Conservation (phyloP, 2,113 vertebrate species). For the Mungos mungo region DNA sequence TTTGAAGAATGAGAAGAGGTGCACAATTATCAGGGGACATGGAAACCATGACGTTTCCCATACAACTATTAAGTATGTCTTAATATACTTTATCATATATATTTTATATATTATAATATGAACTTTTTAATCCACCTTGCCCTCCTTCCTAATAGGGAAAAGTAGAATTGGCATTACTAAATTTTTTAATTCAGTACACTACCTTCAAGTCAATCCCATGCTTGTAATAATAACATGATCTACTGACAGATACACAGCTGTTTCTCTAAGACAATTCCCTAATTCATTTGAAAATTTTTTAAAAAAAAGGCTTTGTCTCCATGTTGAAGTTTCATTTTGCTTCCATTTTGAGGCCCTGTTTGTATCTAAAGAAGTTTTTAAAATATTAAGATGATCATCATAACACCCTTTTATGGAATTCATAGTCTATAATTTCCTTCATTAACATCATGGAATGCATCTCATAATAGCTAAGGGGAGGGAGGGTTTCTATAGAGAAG, state of each 20-base stretch:
- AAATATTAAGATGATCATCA: constrained; percentile 12
- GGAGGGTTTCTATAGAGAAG: not conserved
- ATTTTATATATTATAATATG: not conserved
- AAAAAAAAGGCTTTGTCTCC: not conserved
- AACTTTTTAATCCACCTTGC: not conserved
- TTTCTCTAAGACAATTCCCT: not conserved
- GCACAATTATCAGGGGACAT: not conserved
- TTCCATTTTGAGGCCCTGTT: not conserved
- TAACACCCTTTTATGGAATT: not conserved
- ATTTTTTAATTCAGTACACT: not conserved
- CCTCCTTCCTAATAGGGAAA: not conserved
- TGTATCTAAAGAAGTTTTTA: not conserved
- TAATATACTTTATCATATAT: not conserved
- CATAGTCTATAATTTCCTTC: constrained; percentile 7
- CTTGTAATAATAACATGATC: not conserved
- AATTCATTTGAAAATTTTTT: not conserved
- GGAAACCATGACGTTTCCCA: not conserved
- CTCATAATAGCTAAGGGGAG: not conserved
- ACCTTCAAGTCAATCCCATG: not conserved
- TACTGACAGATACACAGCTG: not conserved
- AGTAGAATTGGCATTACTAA: not conserved
- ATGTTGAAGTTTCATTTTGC: not conserved
- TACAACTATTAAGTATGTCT: not conserved
- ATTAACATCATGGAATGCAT: not conserved
- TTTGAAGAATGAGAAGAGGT: not conserved